Evolutionary conservation across 1,140 invertebrate species (phyloP).

Genomic region (Euura saliciscinereae): DNA sequence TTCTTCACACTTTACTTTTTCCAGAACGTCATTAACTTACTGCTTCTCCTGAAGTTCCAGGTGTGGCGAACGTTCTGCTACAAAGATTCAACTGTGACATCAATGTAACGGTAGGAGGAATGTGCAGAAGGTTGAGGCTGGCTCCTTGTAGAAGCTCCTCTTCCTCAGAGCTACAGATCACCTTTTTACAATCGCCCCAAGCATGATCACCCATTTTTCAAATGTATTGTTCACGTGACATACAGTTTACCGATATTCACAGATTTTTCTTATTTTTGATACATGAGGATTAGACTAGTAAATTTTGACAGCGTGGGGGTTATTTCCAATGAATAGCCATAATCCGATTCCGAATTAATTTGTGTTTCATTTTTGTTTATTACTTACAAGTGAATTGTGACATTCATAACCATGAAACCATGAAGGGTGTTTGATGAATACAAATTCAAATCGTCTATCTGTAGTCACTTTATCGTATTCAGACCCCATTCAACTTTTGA

Average conservation of each 20-base stretch:
- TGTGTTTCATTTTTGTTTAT: background rate
- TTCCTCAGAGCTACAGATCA: constrained; percentile 34
- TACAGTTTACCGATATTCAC: constrained; percentile 63
- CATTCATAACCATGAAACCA: background rate
- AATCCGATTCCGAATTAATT: background rate
- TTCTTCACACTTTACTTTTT: background rate
- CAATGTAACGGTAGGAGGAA: constrained; percentile 15
- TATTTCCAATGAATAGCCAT: background rate
- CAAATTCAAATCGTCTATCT: background rate
- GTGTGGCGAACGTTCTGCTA: constrained; percentile 22
- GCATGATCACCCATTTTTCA: constrained; percentile 33
- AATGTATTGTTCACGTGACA: background rate
- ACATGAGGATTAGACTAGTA: background rate
- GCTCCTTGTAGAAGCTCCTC: constrained; percentile 35
- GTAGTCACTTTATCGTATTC: too few species aligned
- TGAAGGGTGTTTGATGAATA: background rate
- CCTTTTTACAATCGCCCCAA: constrained; percentile 32
- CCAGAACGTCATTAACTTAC: constrained; percentile 26
- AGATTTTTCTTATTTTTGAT: constrained; percentile 29
- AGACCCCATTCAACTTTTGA: too few species aligned
- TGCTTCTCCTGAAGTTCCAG: constrained; percentile 22
- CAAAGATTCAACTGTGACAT: constrained; percentile 18
- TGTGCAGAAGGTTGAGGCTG: constrained; percentile 7
- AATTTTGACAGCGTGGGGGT: background rate
- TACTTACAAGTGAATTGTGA: background rate